These are phyloP conservation scores for Pheosia tremula DNA, from an alignment of 2,888 invertebrate genomes.

Conservation along the genomic window DNA sequence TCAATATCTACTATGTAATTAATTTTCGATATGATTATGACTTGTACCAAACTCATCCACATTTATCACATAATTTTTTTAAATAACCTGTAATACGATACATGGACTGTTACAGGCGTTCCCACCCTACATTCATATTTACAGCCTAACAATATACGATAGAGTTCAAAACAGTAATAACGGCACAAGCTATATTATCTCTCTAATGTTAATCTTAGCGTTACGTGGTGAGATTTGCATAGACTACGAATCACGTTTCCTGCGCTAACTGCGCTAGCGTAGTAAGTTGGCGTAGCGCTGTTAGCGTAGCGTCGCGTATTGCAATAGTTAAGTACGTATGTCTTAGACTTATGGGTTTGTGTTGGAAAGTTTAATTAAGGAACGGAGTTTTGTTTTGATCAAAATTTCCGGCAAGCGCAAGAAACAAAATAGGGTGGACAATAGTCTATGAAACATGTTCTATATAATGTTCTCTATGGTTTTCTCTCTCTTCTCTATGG, in stretches of 20 bases:
- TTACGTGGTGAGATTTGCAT: conserved; percentile 34
- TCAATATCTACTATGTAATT: too few species aligned
- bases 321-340: neutral
- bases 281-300: neutral
- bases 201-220: conserved; percentile 22
- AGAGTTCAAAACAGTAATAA: conserved; percentile 10
- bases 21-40: too few species aligned
- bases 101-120: neutral
- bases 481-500: too few species aligned
- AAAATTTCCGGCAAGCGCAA: neutral
- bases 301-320: too few species aligned
- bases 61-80: too few species aligned
- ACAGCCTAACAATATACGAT: neutral
- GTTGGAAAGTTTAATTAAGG: neutral
- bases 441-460: too few species aligned
- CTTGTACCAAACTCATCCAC: too few species aligned
- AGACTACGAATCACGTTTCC: conserved; percentile 16
- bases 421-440: too few species aligned
- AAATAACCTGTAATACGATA: neutral
- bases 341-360: neutral
- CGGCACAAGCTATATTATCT: conserved; percentile 19
- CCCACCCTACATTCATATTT: neutral
- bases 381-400: neutral
- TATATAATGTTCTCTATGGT: too few species aligned
- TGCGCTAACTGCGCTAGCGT: neutral